Percentiles rank a stretch among this genome's conserved stretches.
Conservation (phyloP, 2,113 vertebrate genomes). For the Thymallus thymallus region DNA sequence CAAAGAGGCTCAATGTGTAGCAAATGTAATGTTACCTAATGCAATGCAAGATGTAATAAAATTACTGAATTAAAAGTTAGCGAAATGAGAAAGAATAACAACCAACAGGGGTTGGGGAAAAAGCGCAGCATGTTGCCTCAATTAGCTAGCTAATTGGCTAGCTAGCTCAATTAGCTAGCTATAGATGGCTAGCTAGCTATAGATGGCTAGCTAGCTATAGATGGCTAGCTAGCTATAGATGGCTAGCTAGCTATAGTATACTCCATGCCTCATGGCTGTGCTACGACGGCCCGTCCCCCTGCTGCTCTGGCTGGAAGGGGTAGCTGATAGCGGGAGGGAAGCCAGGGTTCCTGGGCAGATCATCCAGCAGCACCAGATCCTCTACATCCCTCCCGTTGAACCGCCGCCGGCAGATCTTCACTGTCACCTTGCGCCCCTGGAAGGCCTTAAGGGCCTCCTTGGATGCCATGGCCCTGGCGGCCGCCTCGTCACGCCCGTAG, state of each 20-base stretch:
- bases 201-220: background rate
- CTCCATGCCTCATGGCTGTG: background rate
- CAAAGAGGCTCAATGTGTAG: too few species aligned
- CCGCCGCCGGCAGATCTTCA: constrained; percentile 89
- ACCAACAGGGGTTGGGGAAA: too few species aligned
- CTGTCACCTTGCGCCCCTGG: constrained; percentile 92
- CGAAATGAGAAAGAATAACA: too few species aligned
- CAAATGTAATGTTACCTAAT: too few species aligned
- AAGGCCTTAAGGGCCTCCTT: constrained; percentile 94
- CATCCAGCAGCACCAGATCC: constrained; percentile 89
- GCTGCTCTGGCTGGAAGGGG: constrained; percentile 73
- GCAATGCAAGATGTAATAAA: too few species aligned
- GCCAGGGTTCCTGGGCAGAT: constrained; percentile 84
- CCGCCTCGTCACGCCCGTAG: constrained; percentile 90
- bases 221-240: too few species aligned
- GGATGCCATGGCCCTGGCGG: constrained; percentile 91
- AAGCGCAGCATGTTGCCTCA: too few species aligned
- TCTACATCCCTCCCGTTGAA: constrained; percentile 89
- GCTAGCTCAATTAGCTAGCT: too few species aligned
- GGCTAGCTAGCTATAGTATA: background rate
- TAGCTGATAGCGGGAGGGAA: constrained; percentile 92
- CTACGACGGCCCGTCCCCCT: constrained; percentile 33
- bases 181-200: too few species aligned
- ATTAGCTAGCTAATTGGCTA: too few species aligned
- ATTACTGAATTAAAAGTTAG: too few species aligned